Evolutionary conservation across 2,888 invertebrate genomes (phyloP), one percentile per base, ranked within the genome.

Genomic region (Diabrotica balteata): DNA sequence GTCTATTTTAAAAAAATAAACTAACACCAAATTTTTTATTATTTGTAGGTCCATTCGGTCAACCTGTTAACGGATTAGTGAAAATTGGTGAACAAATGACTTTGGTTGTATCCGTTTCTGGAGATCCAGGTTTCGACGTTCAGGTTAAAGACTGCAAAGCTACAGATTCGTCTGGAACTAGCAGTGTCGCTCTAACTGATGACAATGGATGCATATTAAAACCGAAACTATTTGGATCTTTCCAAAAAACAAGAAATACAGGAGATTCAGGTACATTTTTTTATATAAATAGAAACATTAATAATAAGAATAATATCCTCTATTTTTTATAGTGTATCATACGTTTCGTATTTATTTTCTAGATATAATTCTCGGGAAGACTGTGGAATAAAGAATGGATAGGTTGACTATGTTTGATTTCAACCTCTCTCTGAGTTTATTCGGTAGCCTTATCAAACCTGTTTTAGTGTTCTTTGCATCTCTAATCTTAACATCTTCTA

Each of bases 21-120:
- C n/a, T n/a, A n/a, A 32, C 4, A 32, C 2, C 32, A 32, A 32
- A 32, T 32, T 32, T 32, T 32, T 2, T 4, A 32, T 32, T 62
- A n/a, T 17, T 61, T 61, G 44, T 9, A 63, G 63, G 93, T 66
- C 93, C 93, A 17, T 91, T 92, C 76, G 92, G 92, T 1, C 89
- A 89, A 5, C 88, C 91, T 63, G 93, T 93, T 0, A 90, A 90
- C 72, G 93, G 93, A 0, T 85, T 93, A 49, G 90, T 94, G 7
- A 92, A 92, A 83, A 93, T 94, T 72, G 93, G 94, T 62, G 93
- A 93, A 81, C 87, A 88, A 0, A 92, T 94, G 91, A 93, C 93
- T 0, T 84, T 93, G 67, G 93, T 93, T 3, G 91, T 94, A 7
- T 88, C 92, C 0, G 92, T 93, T 2, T 91, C 90, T 64, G 93